A percentile compares a stretch with the other conserved stretches of the same genome.
Conservation (phyloP, 1,140 invertebrate genomes). For the Sitodiplosis mosellana region DNA sequence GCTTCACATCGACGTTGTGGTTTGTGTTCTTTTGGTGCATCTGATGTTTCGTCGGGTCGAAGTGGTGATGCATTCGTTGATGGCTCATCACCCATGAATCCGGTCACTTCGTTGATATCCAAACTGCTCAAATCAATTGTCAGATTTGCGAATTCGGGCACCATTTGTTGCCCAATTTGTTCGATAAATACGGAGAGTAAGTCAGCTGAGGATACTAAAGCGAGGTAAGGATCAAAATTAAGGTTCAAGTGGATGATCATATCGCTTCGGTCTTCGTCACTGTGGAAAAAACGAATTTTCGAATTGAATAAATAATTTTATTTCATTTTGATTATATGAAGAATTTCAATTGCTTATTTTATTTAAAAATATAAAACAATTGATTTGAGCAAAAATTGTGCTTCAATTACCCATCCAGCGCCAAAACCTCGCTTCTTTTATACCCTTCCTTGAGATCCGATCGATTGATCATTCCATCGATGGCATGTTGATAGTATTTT, state of each 20-base stretch:
- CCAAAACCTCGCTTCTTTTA: conserved; percentile 22
- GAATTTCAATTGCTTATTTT: conserved; percentile 4
- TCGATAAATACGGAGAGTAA: conserved; percentile 19
- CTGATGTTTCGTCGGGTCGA: conserved; percentile 11
- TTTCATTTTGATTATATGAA: neutral
- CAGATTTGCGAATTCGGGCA: conserved; percentile 37
- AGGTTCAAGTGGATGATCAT: conserved; percentile 54
- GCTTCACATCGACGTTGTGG: conserved; percentile 45
- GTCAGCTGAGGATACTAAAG: conserved; percentile 21
- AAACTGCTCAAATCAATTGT: conserved; percentile 46
- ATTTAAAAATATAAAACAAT: too few species aligned
- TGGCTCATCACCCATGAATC: conserved; percentile 18
- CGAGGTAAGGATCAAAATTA: conserved; percentile 39
- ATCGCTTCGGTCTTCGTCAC: conserved; percentile 37
- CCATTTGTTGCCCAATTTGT: conserved; percentile 19
- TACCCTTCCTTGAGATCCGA: conserved; percentile 35
- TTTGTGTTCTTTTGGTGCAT: conserved; percentile 15
- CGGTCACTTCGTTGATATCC: conserved; percentile 38
- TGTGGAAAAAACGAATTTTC: conserved; percentile 22
- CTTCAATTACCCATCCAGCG: conserved; percentile 63
- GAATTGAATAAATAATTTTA: neutral
- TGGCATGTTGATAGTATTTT: conserved; percentile 49
- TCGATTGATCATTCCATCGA: conserved; percentile 53
- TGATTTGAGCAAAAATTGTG: too few species aligned
- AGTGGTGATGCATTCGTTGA: conserved; percentile 20